phyloP scores from a whole-genome alignment of 2,888 invertebrate genomes.

The Orgyia antiqua region DNA sequence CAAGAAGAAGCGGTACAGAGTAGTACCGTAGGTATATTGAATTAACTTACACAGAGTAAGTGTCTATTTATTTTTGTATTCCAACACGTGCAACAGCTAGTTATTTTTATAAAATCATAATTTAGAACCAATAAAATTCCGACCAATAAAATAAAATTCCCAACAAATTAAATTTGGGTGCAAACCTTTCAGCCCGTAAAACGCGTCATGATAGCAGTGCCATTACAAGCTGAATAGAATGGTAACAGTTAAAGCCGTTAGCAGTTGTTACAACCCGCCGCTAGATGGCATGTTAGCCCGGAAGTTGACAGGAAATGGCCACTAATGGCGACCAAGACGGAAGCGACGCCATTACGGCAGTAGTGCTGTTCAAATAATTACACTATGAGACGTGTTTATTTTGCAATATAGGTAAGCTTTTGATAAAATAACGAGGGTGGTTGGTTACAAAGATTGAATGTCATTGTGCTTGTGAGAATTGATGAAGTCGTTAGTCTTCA shows the following conservation, averaged over 20 bases:
- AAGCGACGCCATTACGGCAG: conserved; percentile 65
- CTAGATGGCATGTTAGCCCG: conserved; percentile 45
- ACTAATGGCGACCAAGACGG: conserved; percentile 71
- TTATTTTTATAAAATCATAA: no score
- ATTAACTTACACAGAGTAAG: no score
- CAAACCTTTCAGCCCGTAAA: conserved; percentile 23
- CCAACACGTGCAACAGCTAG: no score
- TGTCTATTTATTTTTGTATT: no score
- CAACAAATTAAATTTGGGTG: no score
- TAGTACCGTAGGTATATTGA: no score
- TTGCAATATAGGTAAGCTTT: conserved; percentile 32
- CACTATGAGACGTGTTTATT: conserved; percentile 43
- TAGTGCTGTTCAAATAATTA: conserved; percentile 73
- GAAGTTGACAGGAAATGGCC: conserved; percentile 71
- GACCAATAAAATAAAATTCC: no score
- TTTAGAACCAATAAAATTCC: no score
- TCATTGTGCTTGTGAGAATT: no score
- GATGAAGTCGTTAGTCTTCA: no score
- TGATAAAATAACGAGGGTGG: conserved; percentile 21
- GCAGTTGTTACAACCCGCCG: conserved; percentile 27
- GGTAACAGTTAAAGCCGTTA: conserved; percentile 24
- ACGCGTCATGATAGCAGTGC: conserved; percentile 27
- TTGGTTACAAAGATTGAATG: conserved; percentile 12
- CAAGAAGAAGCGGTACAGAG: no score
- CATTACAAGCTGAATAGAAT: conserved; percentile 26